These are phyloP conservation scores for Strix occidentalis DNA, from an alignment of 2,797 vertebrate genomes.

Conservation along the genomic window DNA sequence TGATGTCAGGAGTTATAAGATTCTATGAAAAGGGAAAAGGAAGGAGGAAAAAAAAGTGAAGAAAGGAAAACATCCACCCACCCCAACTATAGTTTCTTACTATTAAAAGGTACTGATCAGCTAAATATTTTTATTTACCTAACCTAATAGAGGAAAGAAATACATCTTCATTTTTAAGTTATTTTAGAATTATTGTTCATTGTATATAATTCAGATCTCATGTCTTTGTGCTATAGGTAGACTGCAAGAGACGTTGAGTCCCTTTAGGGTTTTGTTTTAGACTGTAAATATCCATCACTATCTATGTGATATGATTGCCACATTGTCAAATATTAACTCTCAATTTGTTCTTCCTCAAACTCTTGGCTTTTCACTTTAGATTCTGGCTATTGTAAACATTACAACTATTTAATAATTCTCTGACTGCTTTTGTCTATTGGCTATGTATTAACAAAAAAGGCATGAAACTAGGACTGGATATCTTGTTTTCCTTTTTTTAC, in stretches of 20 bases:
- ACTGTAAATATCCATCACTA: not conserved
- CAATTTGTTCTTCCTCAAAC: not conserved
- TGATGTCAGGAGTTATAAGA: not conserved
- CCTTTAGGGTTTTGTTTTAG: not conserved
- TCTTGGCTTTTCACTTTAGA: not conserved
- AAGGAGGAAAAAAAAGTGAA: not conserved
- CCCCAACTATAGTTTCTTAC: not conserved
- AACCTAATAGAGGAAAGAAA: not conserved
- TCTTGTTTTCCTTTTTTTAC: not conserved
- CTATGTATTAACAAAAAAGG: not conserved
- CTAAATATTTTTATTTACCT: not conserved
- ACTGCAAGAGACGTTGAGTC: not conserved
- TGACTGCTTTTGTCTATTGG: not conserved
- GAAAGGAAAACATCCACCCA: not conserved
- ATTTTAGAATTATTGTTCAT: not conserved
- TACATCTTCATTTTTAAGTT: not conserved
- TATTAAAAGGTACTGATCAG: not conserved
- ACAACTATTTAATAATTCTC: not conserved
- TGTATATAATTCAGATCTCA: not conserved
- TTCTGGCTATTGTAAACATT: not conserved
- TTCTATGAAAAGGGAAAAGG: not conserved
- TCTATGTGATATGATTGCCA: not conserved
- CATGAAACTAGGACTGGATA: not conserved
- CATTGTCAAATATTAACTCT: not conserved
- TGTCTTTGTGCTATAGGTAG: not conserved